Conservation (phyloP, 2,888 invertebrate species). For the Plebejus melissa region DNA sequence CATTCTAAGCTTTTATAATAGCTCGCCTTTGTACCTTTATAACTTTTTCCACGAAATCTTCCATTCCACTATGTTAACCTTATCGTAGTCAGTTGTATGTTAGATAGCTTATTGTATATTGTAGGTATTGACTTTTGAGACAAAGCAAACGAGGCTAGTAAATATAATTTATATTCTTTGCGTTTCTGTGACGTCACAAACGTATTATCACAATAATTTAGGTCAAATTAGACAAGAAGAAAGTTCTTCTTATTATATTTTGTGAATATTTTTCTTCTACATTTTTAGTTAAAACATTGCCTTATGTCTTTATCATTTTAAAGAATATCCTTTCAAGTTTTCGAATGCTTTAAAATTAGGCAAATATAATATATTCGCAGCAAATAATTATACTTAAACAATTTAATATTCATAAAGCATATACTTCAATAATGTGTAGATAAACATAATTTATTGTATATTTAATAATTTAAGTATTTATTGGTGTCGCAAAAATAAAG, state of each 20-base stretch:
- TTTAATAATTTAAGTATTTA: conserved; percentile 9
- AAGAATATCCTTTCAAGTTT: not conserved
- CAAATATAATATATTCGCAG: not conserved
- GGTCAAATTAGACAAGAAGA: not conserved
- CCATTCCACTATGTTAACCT: conserved; percentile 54
- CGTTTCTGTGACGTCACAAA: conserved; percentile 29
- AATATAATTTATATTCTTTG: conserved; percentile 21
- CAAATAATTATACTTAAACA: not conserved
- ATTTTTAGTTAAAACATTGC: not conserved
- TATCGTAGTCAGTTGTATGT: conserved; percentile 65
- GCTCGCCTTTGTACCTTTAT: no score
- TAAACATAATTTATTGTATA: conserved; percentile 21
- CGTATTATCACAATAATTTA: conserved; percentile 4
- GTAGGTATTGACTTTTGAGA: conserved; percentile 56
- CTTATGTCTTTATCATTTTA: not conserved
- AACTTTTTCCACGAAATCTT: not conserved
- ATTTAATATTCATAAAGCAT: not conserved
- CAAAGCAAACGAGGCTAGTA: conserved; percentile 71
- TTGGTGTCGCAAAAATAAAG: not conserved
- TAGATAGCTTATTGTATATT: conserved; percentile 55
- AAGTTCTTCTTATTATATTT: not conserved
- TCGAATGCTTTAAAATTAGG: not conserved
- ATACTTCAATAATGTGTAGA: conserved; percentile 19
- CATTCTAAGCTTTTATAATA: not conserved
- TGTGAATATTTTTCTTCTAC: not conserved